Conservation (phyloP, 2,888 invertebrate species). For the Dynastes hyllus region DNA sequence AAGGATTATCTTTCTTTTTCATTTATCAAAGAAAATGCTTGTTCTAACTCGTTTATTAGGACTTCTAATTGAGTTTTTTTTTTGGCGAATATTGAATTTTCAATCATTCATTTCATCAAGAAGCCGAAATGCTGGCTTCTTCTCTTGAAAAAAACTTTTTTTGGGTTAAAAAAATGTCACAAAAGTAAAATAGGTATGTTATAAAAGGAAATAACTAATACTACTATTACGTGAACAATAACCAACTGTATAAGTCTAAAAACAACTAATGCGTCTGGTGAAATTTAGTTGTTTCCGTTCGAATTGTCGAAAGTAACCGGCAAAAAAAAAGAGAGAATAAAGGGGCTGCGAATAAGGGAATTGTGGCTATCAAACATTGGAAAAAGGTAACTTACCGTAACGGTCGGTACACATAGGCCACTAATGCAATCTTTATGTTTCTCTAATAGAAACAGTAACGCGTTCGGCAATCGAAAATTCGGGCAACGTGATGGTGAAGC, state of each 20-base stretch:
- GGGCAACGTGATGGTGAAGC: constrained; percentile 18
- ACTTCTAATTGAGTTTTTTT: no score
- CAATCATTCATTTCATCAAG: no score
- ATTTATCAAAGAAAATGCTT: no score
- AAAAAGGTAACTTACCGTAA: constrained; percentile 67
- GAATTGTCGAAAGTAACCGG: constrained; percentile 51
- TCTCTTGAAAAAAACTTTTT: no score
- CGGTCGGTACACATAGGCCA: constrained; percentile 67
- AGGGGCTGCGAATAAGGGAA: constrained; percentile 59
- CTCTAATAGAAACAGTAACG: constrained; percentile 68
- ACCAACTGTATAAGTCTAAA: neutral
- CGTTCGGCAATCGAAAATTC: constrained; percentile 64
- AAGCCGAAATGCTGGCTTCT: no score
- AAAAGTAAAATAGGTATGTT: neutral
- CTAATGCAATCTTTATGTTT: constrained; percentile 70
- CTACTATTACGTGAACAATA: neutral
- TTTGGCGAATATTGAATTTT: no score
- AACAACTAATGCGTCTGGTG: constrained; percentile 29
- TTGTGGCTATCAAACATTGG: constrained; percentile 65
- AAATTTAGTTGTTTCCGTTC: constrained; percentile 54
- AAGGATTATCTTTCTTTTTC: no score
- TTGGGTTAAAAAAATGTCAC: neutral
- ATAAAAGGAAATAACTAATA: constrained; percentile 5
- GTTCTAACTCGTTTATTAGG: no score
- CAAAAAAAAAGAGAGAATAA: constrained; percentile 55